phyloP scores from a whole-genome alignment of 2,113 vertebrate genomes.

The Lophochroa leadbeateri region DNA sequence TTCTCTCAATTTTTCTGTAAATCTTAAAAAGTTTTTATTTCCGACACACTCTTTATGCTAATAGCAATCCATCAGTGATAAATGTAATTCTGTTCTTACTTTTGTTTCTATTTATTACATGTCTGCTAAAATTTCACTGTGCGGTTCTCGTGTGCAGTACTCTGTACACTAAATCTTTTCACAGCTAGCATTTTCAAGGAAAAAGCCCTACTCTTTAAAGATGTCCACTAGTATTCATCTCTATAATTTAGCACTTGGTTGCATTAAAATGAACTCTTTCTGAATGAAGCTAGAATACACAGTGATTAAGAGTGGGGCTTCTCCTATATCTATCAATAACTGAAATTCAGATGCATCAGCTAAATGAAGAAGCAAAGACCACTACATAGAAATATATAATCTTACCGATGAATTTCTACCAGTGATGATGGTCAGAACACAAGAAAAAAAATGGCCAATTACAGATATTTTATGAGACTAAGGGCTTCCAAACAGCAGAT shows the following conservation, averaged over 20 bases:
- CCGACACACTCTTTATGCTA: neutral
- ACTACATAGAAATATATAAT: neutral
- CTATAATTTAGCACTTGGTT: neutral
- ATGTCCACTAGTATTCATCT: neutral
- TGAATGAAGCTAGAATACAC: neutral
- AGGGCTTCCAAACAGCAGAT: neutral
- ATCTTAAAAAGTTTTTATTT: neutral
- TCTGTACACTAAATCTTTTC: neutral
- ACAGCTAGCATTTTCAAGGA: neutral
- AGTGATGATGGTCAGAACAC: neutral
- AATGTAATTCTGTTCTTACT: neutral
- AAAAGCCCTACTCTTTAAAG: neutral
- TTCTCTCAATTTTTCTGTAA: neutral
- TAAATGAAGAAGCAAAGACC: neutral
- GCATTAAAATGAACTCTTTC: neutral
- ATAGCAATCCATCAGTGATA: neutral
- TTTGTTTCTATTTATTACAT: neutral
- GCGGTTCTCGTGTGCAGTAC: neutral
- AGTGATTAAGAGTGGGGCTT: neutral
- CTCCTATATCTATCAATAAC: neutral
- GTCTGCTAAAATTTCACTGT: neutral
- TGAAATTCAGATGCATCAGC: neutral
- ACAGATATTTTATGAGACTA: neutral
- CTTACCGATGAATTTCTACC: neutral
- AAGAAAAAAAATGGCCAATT: neutral